A percentile compares a stretch with the other conserved stretches of the same genome.
Evolutionary conservation across 2,797 vertebrate genomes (phyloP).

Genomic region (Myotis pilosus): DNA sequence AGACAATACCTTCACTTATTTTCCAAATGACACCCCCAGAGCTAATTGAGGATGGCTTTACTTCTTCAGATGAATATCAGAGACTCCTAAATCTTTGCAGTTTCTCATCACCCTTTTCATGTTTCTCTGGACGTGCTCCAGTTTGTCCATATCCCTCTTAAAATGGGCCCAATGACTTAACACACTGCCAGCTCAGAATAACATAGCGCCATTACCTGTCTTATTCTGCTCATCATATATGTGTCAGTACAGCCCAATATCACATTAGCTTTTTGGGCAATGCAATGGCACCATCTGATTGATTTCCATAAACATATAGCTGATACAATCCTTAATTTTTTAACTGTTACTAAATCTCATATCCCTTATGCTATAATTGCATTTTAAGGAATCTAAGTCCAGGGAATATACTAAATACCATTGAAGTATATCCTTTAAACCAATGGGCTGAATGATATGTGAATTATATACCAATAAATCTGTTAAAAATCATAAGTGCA

Average conservation of each 20-base stretch:
- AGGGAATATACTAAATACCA: not conserved
- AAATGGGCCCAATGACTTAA: not conserved
- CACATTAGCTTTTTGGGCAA: not conserved
- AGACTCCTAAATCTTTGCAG: not conserved
- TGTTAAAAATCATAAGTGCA: not conserved
- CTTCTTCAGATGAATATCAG: not conserved
- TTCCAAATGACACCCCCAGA: not conserved
- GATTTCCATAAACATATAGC: not conserved
- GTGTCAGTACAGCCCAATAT: not conserved
- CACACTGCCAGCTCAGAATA: not conserved
- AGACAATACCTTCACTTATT: not conserved
- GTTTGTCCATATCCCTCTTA: not conserved
- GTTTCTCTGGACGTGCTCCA: not conserved
- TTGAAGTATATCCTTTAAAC: not conserved
- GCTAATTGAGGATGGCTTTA: not conserved
- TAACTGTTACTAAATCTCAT: not conserved
- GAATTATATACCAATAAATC: not conserved
- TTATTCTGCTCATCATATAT: not conserved
- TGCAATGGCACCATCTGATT: not conserved
- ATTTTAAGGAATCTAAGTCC: constrained; percentile 19
- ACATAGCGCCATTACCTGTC: not conserved
- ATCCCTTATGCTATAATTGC: not conserved
- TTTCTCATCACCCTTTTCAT: not conserved
- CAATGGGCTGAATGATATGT: not conserved
- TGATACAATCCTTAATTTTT: constrained; percentile 32